Evolutionary conservation across 2,113 vertebrate species (phyloP), one percentile per base, ranked within the genome.

Genomic region (Acrocephalus kingi): DNA sequence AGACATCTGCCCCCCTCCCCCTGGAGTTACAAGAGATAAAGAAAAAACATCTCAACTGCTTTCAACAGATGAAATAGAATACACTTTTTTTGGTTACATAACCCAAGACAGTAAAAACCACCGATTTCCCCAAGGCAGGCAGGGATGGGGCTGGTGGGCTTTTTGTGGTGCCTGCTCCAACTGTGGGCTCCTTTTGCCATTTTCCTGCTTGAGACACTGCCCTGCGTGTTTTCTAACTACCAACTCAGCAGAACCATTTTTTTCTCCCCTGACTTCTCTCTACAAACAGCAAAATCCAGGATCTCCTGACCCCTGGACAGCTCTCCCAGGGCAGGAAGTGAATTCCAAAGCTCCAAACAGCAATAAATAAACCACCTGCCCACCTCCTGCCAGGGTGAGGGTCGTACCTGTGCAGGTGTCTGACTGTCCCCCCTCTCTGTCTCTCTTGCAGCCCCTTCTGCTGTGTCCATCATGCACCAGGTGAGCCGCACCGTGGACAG

Each of bases 381-480:
- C 22, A 23, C 37, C 31, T 59, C 41, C 37, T 23, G 23, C 30
- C 18, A 4, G 6, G 59, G 10, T 5, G 35, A 1, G 3, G 35
- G 28, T 79, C 49, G 41, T 52, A 19, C 51, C 46, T 5, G 0
- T 41, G 67, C 74, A 49, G 35, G 75, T 25, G 3, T 33, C 48
- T 81, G 62, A 71, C 45, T 78, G 54, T 43, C 6, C 33, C 39
- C 77, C 27, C 3, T 8, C 7, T 15, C 73, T 96, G 63, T 96
- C 55, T 97, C 89, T 91, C 80, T 98, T 97, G 1, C 97, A 99
- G 99, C 99, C 48, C 99, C 99, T 1, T 99, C 99, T 2, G 97
- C 98, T 0, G 99, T 99, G 77, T 99, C 99, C 97, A 99, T 99
- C 97, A 99, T 99, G 98, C 99, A 99, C 90, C 99, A 99, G 96